Conservation (phyloP, 35 echinoderm and acorn worm genomes). For the Strongylocentrotus purpuratus region DNA sequence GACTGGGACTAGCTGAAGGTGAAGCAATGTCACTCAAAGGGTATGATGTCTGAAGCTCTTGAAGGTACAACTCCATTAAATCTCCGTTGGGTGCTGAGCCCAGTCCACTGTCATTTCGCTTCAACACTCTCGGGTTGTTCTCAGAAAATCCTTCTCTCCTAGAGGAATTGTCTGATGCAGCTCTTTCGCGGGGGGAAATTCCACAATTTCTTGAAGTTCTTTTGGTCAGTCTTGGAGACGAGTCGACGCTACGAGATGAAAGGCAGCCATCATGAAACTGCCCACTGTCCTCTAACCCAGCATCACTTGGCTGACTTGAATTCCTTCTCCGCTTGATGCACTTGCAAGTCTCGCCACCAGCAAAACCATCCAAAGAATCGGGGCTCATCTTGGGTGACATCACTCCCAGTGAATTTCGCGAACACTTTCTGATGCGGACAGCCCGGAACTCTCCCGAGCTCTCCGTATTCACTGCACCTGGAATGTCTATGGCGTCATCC, state of each 20-base stretch:
- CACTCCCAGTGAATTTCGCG: not conserved
- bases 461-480: constrained; percentile 47
- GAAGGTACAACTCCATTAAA: constrained; percentile 54
- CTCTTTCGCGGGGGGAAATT: not conserved
- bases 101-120: constrained; percentile 69
- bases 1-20: constrained; percentile 11
- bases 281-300: constrained; percentile 25
- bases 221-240: not conserved
- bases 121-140: constrained; percentile 1
- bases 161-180: constrained; percentile 12
- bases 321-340: not conserved
- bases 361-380: constrained; percentile 52
- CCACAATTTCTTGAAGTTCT: not conserved
- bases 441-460: constrained; percentile 47
- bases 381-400: constrained; percentile 54
- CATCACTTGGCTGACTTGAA: constrained; percentile 37
- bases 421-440: constrained; percentile 51
- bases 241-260: not conserved
- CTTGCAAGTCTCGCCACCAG: not conserved
- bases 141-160: not conserved
- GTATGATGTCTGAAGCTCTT: not conserved
- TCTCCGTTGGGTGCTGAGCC: constrained; percentile 71
- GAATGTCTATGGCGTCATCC: constrained; percentile 20
- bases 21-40: not conserved
- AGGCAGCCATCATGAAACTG: constrained; percentile 20